These are phyloP conservation scores for Taenioides sp. DNA, from an alignment of 2,797 vertebrate genomes.

Conservation along the genomic window DNA sequence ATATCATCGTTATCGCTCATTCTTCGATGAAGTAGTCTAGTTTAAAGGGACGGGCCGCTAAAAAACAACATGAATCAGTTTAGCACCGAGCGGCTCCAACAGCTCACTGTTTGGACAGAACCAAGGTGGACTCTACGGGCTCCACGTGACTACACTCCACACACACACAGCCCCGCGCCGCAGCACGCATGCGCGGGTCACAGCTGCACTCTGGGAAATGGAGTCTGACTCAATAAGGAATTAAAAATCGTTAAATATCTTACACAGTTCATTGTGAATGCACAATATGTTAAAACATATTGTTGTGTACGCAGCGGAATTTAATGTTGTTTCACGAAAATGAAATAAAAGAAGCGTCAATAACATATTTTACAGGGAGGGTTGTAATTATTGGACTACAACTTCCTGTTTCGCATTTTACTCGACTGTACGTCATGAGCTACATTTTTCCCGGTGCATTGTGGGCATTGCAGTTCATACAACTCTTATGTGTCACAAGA, in stretches of 20 bases:
- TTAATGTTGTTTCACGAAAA: rapidly evolving
- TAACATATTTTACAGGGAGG: rapidly evolving
- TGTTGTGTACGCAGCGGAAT: too few relatives aligned
- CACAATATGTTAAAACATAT: background rate
- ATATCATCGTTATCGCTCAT: slow-evolving; percentile 99
- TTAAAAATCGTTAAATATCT: rapidly evolving
- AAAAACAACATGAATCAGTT: slow-evolving; percentile 75
- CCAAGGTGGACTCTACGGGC: slow-evolving; percentile 56
- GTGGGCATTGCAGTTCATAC: slow-evolving; percentile 64
- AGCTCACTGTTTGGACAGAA: slow-evolving; percentile 70
- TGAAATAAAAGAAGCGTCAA: rapidly evolving
- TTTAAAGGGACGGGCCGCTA: slow-evolving; percentile 68
- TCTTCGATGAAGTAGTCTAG: slow-evolving; percentile 75
- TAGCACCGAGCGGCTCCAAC: slow-evolving; percentile 67
- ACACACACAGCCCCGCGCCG: slow-evolving; percentile 53
- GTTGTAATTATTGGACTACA: slow-evolving; percentile 53
- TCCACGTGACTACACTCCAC: slow-evolving; percentile 78
- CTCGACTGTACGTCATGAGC: slow-evolving; percentile 1
- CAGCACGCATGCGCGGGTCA: slow-evolving; percentile 60
- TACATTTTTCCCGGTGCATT: background rate
- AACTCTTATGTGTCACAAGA: slow-evolving; percentile 40
- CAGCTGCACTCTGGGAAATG: slow-evolving; percentile 21
- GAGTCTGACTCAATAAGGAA: rapidly evolving
- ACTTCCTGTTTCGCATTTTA: slow-evolving; percentile 18
- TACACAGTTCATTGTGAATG: rapidly evolving